phyloP scores from a whole-genome alignment of 1,140 invertebrate species.

The Scaptomyza graminum region DNA sequence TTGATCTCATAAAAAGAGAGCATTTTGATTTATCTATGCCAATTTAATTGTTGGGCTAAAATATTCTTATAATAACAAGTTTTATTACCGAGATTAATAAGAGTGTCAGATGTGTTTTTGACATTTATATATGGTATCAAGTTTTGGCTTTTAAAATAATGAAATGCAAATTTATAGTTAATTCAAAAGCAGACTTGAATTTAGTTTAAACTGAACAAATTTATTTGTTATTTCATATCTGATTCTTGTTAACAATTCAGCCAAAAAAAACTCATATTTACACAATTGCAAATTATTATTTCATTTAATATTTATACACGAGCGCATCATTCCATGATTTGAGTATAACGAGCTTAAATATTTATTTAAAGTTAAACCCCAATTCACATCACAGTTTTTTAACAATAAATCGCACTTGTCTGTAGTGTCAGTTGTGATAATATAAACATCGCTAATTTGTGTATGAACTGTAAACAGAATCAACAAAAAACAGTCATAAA shows the following conservation, averaged over 20 bases:
- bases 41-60: neutral
- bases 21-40: constrained; percentile 7
- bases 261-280: too few relatives aligned
- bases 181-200: neutral
- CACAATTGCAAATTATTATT: too few relatives aligned
- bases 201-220: too few relatives aligned
- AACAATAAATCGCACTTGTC: constrained; percentile 44
- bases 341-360: too few relatives aligned
- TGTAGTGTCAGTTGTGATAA: constrained; percentile 27
- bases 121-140: neutral
- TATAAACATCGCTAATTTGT: constrained; percentile 36
- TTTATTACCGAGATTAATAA: neutral
- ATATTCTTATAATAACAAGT: neutral
- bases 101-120: neutral
- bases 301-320: constrained; percentile 4
- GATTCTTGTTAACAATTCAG: too few relatives aligned
- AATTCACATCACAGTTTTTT: constrained; percentile 12
- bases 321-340: neutral
- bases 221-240: too few relatives aligned
- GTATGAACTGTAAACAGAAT: constrained; percentile 36
- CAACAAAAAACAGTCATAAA: constrained; percentile 50
- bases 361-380: too few relatives aligned
- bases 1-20: neutral
- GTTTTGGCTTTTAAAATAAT: neutral
- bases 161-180: neutral